Evolutionary conservation across 2,797 vertebrate genomes (phyloP).

Genomic region (Pseudochirops cupreus): DNA sequence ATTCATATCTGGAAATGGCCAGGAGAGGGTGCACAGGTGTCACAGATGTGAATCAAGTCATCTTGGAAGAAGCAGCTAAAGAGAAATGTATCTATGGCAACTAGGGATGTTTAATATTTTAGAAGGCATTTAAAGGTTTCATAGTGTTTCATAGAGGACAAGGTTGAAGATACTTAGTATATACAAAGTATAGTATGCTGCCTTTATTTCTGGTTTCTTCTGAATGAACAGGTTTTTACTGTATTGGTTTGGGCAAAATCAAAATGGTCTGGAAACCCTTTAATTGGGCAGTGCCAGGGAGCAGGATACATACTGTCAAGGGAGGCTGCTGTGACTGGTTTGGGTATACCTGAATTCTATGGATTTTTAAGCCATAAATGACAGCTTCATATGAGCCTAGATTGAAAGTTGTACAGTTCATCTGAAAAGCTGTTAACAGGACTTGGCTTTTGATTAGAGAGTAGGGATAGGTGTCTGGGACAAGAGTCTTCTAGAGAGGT

Average conservation of each 20-base stretch:
- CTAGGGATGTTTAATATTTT: constrained; percentile 68
- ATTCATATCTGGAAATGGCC: constrained; percentile 63
- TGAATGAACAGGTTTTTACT: constrained; percentile 61
- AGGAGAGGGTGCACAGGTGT: constrained; percentile 79
- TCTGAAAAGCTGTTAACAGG: constrained; percentile 1
- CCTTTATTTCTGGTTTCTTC: constrained; percentile 67
- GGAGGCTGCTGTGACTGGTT: constrained; percentile 35
- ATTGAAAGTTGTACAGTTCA: constrained; percentile 21
- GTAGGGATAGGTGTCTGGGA: constrained; percentile 18
- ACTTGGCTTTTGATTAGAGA: constrained; percentile 27
- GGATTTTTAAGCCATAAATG: constrained; percentile 30
- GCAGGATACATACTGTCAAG: background rate
- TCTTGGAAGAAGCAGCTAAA: constrained; percentile 3
- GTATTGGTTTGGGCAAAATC: constrained; percentile 62
- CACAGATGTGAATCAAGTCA: constrained; percentile 39
- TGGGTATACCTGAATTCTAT: constrained; percentile 39
- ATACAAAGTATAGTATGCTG: constrained; percentile 56
- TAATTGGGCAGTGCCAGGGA: constrained; percentile 36
- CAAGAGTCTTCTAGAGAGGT: constrained; percentile 37
- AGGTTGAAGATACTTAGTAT: constrained; percentile 45
- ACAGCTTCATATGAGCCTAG: constrained; percentile 35
- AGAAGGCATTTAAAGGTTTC: constrained; percentile 69
- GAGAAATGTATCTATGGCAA: constrained; percentile 54
- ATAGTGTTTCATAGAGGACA: constrained; percentile 63
- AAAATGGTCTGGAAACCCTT: constrained; percentile 58